Conservation (phyloP, 2,113 vertebrate genomes). For the Ageneiosus marmoratus region DNA sequence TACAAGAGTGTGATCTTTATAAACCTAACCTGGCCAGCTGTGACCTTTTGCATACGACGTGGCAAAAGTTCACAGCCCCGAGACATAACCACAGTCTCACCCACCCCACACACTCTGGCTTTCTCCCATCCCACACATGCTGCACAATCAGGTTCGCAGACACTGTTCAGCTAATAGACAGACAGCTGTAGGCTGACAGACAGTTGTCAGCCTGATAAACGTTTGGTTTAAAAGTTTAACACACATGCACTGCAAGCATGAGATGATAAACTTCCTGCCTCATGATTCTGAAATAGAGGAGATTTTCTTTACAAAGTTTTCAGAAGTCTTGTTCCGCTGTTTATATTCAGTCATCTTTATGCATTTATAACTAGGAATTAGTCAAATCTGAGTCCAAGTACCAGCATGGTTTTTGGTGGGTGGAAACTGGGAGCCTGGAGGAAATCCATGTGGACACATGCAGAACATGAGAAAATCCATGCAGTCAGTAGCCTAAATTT, state of each 20-base stretch:
- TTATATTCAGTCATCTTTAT: too few species aligned
- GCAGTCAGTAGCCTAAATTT: neutral
- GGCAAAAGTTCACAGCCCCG: slow-evolving; percentile 62
- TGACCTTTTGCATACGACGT: slow-evolving; percentile 68
- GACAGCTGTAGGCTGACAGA: slow-evolving; percentile 25
- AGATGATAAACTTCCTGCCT: neutral
- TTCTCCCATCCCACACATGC: slow-evolving; percentile 26
- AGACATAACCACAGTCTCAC: slow-evolving; percentile 56
- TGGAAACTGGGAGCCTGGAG: neutral
- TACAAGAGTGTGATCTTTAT: slow-evolving; percentile 56
- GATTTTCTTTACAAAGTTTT: neutral
- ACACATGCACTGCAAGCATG: slow-evolving; percentile 15
- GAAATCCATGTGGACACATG: neutral
- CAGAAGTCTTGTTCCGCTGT: too few species aligned
- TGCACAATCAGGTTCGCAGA: slow-evolving; percentile 11
- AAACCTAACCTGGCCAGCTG: slow-evolving; percentile 59
- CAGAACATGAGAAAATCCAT: neutral
- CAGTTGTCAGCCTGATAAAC: neutral
- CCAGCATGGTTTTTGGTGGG: neutral
- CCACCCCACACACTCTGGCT: slow-evolving; percentile 40
- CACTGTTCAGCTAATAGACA: neutral
- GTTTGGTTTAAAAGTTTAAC: neutral
- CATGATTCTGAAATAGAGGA: neutral
- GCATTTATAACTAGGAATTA: neutral
- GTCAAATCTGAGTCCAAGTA: neutral